Percentiles rank a stretch among this genome's conserved stretches.
These are phyloP conservation scores for Phaethon lepturus DNA, from an alignment of 2,113 vertebrate species.

Conservation along the genomic window DNA sequence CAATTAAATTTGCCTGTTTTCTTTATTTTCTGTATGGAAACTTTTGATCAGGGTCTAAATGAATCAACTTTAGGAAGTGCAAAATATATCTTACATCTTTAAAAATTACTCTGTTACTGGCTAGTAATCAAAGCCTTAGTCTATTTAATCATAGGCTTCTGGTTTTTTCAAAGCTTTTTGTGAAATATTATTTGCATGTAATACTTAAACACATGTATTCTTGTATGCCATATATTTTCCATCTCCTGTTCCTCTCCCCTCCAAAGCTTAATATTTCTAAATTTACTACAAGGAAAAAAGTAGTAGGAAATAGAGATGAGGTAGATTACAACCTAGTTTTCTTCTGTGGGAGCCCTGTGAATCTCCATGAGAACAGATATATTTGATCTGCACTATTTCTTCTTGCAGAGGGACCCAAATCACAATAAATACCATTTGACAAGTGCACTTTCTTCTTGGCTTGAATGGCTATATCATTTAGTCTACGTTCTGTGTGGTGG, in stretches of 20 bases:
- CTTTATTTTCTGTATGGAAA: conserved; percentile 11
- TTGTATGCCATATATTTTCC: not conserved
- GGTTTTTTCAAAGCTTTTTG: not conserved
- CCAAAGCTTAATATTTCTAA: not conserved
- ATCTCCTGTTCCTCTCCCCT: not conserved
- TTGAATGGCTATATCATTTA: not conserved
- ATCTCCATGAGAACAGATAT: not conserved
- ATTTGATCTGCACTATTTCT: not conserved
- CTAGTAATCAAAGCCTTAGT: not conserved
- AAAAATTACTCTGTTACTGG: not conserved
- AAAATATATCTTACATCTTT: not conserved
- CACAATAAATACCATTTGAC: not conserved
- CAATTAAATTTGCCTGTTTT: not conserved
- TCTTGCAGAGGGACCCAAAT: not conserved
- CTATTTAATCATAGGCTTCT: conserved; percentile 11
- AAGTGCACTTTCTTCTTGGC: not conserved
- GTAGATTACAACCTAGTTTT: not conserved
- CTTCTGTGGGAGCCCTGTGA: not conserved
- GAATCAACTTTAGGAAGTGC: not conserved
- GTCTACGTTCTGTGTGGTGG: not conserved
- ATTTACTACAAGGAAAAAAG: not conserved
- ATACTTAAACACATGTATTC: not conserved
- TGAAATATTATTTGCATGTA: not conserved
- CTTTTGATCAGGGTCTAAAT: not conserved
- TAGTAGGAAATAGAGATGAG: not conserved